phyloP scores from a whole-genome alignment of 2,797 vertebrate species.

The Neosalanx taihuensis region DNA sequence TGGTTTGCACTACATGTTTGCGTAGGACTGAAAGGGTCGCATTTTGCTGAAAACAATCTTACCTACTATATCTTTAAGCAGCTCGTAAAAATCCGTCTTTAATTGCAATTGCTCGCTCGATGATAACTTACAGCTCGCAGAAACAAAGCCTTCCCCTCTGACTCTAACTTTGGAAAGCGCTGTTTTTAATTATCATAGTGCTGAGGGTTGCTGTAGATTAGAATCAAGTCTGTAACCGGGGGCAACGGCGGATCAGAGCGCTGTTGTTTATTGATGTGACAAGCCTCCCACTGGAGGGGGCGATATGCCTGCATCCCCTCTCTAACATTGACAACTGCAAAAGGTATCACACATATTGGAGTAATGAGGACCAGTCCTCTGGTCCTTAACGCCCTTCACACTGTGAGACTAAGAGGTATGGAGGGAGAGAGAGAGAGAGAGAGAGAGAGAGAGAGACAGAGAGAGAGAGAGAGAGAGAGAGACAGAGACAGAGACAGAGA shows the following conservation, averaged over 20 bases:
- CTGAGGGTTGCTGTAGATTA: slow-evolving; percentile 57
- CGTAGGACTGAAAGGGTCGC: too few relatives aligned
- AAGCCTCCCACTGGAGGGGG: slow-evolving; percentile 66
- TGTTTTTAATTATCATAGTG: slow-evolving; percentile 66
- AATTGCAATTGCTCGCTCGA: too few relatives aligned
- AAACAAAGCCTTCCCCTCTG: slow-evolving; percentile 19
- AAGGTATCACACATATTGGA: slow-evolving; percentile 80
- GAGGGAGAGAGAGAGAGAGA: neutral
- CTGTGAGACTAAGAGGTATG: slow-evolving; percentile 20
- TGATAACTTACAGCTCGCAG: too few relatives aligned
- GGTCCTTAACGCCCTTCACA: slow-evolving; percentile 71
- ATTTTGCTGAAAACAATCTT: too few relatives aligned
- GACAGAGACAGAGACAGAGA: slow-evolving; percentile 8
- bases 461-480: slow-evolving; percentile 8
- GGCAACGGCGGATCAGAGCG: slow-evolving; percentile 68
- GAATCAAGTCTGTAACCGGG: slow-evolving; percentile 62
- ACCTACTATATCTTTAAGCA: too few relatives aligned
- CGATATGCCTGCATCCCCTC: slow-evolving; percentile 66
- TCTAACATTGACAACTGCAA: slow-evolving; percentile 79
- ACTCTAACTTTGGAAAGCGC: neutral
- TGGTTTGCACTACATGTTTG: too few relatives aligned
- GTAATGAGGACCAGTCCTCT: slow-evolving; percentile 76
- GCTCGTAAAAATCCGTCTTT: too few relatives aligned
- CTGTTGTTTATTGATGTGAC: slow-evolving; percentile 75
- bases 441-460: neutral